Percentiles rank a stretch among this genome's conserved stretches.
phyloP scores from a whole-genome alignment of 2,888 invertebrate genomes.

The Sminthurinus aureus region DNA sequence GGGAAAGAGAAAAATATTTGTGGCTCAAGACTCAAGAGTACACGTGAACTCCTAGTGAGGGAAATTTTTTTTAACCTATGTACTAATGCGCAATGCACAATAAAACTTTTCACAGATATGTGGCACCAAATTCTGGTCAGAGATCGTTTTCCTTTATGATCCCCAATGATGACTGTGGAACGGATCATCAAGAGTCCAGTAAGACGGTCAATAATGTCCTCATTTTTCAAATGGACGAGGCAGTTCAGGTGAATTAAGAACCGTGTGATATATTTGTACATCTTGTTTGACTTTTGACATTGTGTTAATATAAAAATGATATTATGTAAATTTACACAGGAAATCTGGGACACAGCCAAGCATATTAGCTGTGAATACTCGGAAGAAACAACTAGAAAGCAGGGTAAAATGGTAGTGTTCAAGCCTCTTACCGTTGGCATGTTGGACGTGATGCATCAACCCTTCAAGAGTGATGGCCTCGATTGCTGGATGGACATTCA shows the following conservation, averaged over 20 bases:
- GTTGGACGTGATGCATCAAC: conserved; percentile 74
- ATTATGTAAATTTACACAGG: conserved; percentile 60
- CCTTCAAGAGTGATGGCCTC: conserved; percentile 69
- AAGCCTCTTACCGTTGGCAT: conserved; percentile 75
- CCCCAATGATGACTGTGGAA: conserved; percentile 73
- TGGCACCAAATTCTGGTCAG: conserved; percentile 69
- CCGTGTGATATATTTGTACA: not conserved
- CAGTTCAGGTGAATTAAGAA: conserved; percentile 66
- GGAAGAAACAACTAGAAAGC: conserved; percentile 43
- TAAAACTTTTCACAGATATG: conserved; percentile 60
- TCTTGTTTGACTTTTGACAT: too few species aligned
- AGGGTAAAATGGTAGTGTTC: conserved; percentile 62
- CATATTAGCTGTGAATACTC: conserved; percentile 67
- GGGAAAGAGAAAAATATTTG: not conserved
- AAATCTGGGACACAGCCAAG: conserved; percentile 72
- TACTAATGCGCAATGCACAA: not conserved
- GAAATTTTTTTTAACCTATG: too few species aligned
- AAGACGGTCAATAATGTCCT: conserved; percentile 73
- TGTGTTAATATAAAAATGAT: too few species aligned
- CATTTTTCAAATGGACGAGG: conserved; percentile 74
- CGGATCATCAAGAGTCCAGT: conserved; percentile 70
- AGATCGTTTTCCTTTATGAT: conserved; percentile 71
- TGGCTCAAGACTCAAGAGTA: too few species aligned
- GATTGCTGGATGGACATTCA: conserved; percentile 83
- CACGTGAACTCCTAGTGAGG: too few species aligned